Conservation (phyloP, 2,888 invertebrate genomes). For the Agrilus biguttatus region DNA sequence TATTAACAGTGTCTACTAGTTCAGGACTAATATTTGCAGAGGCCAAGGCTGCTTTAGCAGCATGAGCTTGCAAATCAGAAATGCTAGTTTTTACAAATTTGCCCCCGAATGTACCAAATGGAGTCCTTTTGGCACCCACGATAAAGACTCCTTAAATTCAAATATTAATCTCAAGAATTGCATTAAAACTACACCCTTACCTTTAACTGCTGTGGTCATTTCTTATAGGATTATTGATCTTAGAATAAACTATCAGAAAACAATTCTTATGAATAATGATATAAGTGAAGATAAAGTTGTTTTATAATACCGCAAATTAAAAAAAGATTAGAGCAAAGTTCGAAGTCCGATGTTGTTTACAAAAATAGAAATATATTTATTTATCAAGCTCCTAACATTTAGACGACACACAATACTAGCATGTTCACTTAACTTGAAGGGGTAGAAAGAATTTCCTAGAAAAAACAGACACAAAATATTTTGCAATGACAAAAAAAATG, state of each 20-base stretch:
- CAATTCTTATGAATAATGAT: not conserved
- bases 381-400: no score
- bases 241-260: not conserved
- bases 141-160: conserved; percentile 61
- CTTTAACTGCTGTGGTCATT: conserved; percentile 36
- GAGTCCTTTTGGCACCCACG: conserved; percentile 91
- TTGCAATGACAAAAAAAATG: no score
- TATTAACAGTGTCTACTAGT: conserved; percentile 72
- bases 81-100: conserved; percentile 58
- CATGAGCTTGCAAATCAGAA: conserved; percentile 68
- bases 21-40: conserved; percentile 72
- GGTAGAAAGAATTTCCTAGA: no score
- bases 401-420: no score
- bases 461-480: no score
- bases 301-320: no score
- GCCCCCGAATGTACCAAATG: conserved; percentile 92
- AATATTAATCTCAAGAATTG: not conserved
- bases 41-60: conserved; percentile 63
- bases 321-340: not conserved
- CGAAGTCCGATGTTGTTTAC: conserved; percentile 6
- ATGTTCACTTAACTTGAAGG: no score
- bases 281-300: not conserved
- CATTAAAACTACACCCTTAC: conserved; percentile 14
- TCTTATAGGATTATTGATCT: conserved; percentile 11
- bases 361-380: no score